Base-by-base conservation (phyloP, 2,113 vertebrate genomes). In the Numida meleagris region DNA sequence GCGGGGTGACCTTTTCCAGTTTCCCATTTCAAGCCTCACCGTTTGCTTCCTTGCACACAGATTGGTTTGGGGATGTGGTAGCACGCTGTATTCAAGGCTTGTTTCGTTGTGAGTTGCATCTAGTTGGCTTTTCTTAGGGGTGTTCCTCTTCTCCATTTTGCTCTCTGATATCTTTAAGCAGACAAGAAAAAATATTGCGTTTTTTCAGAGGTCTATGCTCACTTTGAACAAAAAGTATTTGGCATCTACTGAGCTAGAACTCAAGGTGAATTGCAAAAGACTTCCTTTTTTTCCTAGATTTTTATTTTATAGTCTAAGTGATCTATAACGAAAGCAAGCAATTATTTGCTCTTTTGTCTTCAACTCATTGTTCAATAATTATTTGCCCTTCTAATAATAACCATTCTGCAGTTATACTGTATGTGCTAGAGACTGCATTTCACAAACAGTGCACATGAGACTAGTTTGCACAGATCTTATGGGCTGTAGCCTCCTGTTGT, bases 21-120 rank as follows among this genome's bases (percentile, higher is more conserved):
- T 95, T 98, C 97, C 78, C 36, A 1, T 98, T 98, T 98, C 98
- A 98, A 90, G 92, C 76, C 76, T 76, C 75, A 93, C 86, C 88
- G 76, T 96, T 95, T 68, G 80, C 68, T 86, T 95, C 94, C 94
- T 97, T 8, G 4, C 87, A 93, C 95, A 97, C 95, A 97, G 94
- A 83, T 95, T 58, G 90, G 88, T 91, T 83, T 8, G 20, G 67
- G 68, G 82, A 86, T 83, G 82, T 94, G 90, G 79, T 76, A 90
- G 88, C 81, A 84, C 5, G 2, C 80, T 93, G 19, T 88, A 87
- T 87, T 70, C 36, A 66, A 83, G 81, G 82, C 40, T 92, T 10
- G 85, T 87, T 85, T 73, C 45, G 20, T 8, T 1, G 11, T 3
- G 6, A 86, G 31, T 53, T 38, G 75, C 82, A 40, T 82, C 86